Evolutionary conservation across 2,888 invertebrate species (phyloP), one percentile per base, ranked within the genome.

Genomic region (Tenthredo mesomela): DNA sequence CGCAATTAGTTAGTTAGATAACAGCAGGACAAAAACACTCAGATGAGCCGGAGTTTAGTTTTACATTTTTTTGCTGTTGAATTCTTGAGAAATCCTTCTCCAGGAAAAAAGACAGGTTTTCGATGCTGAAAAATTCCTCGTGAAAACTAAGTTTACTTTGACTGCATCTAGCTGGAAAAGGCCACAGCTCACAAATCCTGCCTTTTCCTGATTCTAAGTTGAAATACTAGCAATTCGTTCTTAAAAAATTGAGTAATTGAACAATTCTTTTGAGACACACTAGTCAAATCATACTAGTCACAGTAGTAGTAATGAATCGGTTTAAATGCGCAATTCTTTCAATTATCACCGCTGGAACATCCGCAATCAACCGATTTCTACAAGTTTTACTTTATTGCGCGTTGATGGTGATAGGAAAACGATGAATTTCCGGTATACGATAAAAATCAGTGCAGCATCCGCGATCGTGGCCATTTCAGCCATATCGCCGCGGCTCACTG

Each of bases 381-480:
- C 33, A 37, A 5, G 75, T 54, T 21, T 43, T 78, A 54, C 37
- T 58, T 78, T 58, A 78, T 58, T 33, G 78, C 58, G 18, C n/a
- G 15, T 21, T 25, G 25, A 9, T 37, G 37, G 21, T n/a, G 61
- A 58, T 50, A 21, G 40, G 12, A 37, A 61, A 61, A 80, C 37
- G 58, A 65, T 54, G 29, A 47, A 50, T 47, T 47, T 82, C 67
- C 67, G 29, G 25, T 67, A 18, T n/a, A 33, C 29, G 33, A 70
- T 82, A 67, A 82, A 82, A 82, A 61, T 70, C 47, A 15, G 29
- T 47, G 37, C 10, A 82, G 67, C 82, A 82, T 47, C 70, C 70
- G 67, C 37, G 82, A 43, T 47, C 65, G 4, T 7, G 21, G 21
- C 18, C 80, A 80, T 61, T 80, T 61, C 37, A 33, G 37, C 37